phyloP scores from a whole-genome alignment of 2,888 invertebrate genomes.

The Apomyelois bistriatella region DNA sequence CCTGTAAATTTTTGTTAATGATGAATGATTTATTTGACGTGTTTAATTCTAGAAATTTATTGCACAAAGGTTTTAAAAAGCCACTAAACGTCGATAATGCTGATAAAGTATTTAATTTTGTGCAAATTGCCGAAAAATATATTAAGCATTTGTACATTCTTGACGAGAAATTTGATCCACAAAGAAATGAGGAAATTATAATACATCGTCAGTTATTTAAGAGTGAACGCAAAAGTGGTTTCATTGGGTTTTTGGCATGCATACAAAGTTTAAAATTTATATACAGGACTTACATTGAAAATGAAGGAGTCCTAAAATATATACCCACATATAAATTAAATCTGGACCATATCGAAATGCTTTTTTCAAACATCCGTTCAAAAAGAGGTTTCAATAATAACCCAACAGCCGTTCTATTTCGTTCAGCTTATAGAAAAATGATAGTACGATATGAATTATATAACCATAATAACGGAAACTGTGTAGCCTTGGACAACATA shows the following conservation, averaged over 20 bases:
- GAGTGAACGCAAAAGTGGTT: too few relatives aligned
- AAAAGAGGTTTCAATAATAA: neutral
- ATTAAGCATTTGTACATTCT: too few relatives aligned
- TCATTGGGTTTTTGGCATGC: too few relatives aligned
- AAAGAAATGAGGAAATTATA: too few relatives aligned
- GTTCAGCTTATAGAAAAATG: neutral
- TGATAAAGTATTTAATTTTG: neutral
- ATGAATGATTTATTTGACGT: constrained; percentile 1
- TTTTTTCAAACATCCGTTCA: neutral
- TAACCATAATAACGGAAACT: neutral
- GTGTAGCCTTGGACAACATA: neutral
- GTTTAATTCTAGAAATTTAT: neutral
- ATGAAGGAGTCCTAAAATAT: neutral
- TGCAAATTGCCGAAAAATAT: too few relatives aligned
- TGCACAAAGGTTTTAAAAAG: neutral
- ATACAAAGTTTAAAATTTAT: too few relatives aligned
- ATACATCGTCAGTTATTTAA: too few relatives aligned
- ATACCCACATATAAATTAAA: neutral
- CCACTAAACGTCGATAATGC: neutral
- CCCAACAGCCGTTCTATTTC: neutral
- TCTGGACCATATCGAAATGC: neutral
- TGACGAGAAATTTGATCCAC: too few relatives aligned
- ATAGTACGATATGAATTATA: neutral
- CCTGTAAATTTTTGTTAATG: neutral
- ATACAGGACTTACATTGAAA: neutral